These are phyloP conservation scores for Melipona bicolor DNA, from an alignment of 2,888 invertebrate genomes.

Conservation along the genomic window DNA sequence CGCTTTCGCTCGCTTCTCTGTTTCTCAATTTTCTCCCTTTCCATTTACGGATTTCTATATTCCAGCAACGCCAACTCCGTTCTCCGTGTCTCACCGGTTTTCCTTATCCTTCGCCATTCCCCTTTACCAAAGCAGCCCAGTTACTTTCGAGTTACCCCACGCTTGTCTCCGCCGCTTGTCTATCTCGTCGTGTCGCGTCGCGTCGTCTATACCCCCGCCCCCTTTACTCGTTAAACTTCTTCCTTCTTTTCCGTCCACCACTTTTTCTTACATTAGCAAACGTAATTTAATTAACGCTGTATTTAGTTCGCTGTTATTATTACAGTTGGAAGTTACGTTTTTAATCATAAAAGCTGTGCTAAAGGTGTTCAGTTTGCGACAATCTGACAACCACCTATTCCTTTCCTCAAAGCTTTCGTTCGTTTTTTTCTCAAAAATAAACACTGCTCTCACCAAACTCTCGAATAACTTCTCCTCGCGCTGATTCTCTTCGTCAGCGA, in stretches of 20 bases:
- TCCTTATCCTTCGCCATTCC: constrained; percentile 40
- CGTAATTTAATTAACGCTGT: constrained; percentile 33
- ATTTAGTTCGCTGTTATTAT: background rate
- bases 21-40: constrained; percentile 48
- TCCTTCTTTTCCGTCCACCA: background rate
- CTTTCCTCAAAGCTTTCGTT: background rate
- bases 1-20: constrained; percentile 8
- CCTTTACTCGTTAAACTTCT: constrained; percentile 13
- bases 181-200: background rate
- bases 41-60: constrained; percentile 55
- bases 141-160: constrained; percentile 47
- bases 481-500: too few species aligned
- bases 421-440: constrained; percentile 1
- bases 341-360: background rate
- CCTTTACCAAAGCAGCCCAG: constrained; percentile 24
- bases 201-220: background rate
- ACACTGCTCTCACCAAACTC: background rate
- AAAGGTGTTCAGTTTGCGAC: background rate
- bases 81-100: background rate
- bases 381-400: background rate
- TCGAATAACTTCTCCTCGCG: background rate
- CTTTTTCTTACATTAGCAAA: background rate
- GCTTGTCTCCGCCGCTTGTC: background rate
- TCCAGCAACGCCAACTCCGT: background rate
- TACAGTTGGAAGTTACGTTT: background rate